These are phyloP conservation scores for Tetanocera ferruginea DNA, from an alignment of 2,888 invertebrate genomes.

Conservation along the genomic window DNA sequence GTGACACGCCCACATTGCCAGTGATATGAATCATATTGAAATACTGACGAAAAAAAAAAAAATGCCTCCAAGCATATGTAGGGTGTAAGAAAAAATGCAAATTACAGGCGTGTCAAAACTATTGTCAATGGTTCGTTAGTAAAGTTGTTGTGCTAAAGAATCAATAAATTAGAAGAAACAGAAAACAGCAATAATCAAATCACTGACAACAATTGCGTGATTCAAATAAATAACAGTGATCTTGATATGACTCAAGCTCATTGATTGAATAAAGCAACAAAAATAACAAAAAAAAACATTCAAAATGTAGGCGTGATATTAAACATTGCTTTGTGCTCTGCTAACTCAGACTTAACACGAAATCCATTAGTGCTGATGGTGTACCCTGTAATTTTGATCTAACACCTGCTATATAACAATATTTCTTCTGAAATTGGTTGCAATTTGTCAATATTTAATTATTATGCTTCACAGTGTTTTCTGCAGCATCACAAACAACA, in stretches of 20 bases:
- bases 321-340: neutral
- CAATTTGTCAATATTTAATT: conserved; percentile 25
- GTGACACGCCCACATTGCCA: conserved; percentile 63
- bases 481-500: neutral
- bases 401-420: conserved; percentile 22
- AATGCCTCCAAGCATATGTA: neutral
- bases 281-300: neutral
- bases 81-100: neutral
- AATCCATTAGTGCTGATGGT: neutral
- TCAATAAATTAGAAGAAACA: neutral
- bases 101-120: conserved; percentile 35
- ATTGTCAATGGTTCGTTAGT: conserved; percentile 32
- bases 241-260: conserved; percentile 24
- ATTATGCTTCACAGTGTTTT: neutral
- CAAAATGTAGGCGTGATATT: neutral
- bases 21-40: conserved; percentile 63
- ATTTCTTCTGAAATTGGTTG: neutral
- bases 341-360: neutral
- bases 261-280: conserved; percentile 27
- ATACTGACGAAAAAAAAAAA: neutral
- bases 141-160: conserved; percentile 11
- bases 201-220: conserved; percentile 10
- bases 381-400: conserved; percentile 10
- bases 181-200: neutral
- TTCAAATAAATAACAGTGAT: conserved; percentile 25